A percentile compares a stretch with the other conserved stretches of the same genome.
phyloP scores from a whole-genome alignment of 2,797 vertebrate species.

The Setipinna tenuifilis region DNA sequence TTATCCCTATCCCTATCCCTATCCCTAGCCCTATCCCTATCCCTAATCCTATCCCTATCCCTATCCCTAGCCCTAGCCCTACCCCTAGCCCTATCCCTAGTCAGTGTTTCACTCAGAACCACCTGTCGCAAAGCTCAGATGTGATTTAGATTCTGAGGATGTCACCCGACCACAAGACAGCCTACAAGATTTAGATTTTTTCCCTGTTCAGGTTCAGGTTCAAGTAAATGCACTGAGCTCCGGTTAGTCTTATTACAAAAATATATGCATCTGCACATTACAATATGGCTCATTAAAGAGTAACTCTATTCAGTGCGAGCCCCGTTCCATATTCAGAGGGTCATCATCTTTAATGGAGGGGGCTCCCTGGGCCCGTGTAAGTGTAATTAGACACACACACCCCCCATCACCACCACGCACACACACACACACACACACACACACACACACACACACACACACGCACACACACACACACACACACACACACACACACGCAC shows the following conservation, averaged over 20 bases:
- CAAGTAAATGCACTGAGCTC: background rate
- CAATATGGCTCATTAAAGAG: background rate
- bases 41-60: too few relatives aligned
- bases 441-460: too few relatives aligned
- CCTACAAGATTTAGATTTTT: background rate
- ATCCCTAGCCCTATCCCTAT: too few relatives aligned
- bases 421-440: too few relatives aligned
- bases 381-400: too few relatives aligned
- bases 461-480: too few relatives aligned
- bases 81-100: background rate
- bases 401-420: too few relatives aligned
- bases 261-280: background rate
- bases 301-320: background rate
- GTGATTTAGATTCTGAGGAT: background rate
- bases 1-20: too few relatives aligned
- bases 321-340: slow-evolving; percentile 47
- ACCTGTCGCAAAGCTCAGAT: background rate
- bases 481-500: too few relatives aligned
- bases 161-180: background rate
- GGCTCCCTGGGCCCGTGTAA: slow-evolving; percentile 46
- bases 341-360: slow-evolving; percentile 52
- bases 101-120: background rate
- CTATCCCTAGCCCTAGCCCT: too few relatives aligned
- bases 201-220: background rate
- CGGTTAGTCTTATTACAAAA: slow-evolving; percentile 44